These are phyloP conservation scores for Falco berigora DNA, from an alignment of 2,797 vertebrate species.

Conservation along the genomic window DNA sequence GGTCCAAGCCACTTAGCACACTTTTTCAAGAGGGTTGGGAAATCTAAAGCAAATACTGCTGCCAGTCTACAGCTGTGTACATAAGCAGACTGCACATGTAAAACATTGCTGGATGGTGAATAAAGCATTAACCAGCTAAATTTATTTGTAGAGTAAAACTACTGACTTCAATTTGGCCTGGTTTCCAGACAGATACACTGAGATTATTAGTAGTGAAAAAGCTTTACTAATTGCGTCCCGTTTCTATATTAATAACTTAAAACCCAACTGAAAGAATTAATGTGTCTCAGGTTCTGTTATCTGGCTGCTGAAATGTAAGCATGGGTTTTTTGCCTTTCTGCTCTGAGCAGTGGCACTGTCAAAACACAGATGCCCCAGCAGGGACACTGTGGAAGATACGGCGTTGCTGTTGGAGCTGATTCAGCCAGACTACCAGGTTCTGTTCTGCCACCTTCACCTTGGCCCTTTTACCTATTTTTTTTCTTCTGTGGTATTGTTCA, in stretches of 20 bases:
- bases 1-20: background rate
- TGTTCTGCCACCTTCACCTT: background rate
- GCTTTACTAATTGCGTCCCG: background rate
- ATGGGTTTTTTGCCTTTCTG: background rate
- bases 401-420: fast-evolving
- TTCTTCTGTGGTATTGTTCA: background rate
- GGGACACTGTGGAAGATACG: background rate
- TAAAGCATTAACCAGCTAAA: background rate
- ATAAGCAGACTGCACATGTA: background rate
- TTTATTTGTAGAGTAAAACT: background rate
- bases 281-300: background rate
- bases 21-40: background rate
- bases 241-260: background rate
- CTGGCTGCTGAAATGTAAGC: background rate
- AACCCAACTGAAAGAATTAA: background rate
- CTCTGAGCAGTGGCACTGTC: background rate
- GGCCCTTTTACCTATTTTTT: background rate
- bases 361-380: background rate
- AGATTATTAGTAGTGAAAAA: background rate
- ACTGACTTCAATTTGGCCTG: background rate
- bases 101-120: background rate
- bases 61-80: background rate
- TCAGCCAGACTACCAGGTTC: background rate
- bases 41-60: background rate
- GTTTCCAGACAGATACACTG: background rate